phyloP scores from a whole-genome alignment of 2,888 invertebrate genomes.

The Digitonthophagus gazella region DNA sequence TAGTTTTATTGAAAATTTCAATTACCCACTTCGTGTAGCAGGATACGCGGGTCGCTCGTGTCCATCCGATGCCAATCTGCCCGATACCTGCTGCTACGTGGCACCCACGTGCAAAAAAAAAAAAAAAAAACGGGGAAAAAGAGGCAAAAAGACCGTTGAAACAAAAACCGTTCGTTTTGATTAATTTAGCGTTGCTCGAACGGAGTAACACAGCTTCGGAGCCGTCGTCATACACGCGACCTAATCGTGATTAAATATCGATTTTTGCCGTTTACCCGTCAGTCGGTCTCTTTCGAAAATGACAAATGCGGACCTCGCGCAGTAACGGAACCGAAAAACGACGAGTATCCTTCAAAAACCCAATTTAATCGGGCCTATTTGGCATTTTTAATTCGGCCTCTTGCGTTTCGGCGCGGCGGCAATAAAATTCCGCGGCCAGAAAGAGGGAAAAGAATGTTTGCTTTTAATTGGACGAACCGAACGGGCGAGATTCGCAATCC shows the following conservation, averaged over 20 bases:
- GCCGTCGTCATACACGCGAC: slow-evolving; percentile 38
- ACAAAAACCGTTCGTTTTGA: slow-evolving; percentile 43
- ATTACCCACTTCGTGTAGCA: slow-evolving; percentile 43
- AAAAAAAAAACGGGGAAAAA: background rate
- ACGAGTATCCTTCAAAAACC: background rate
- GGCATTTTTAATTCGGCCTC: background rate
- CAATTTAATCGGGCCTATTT: background rate
- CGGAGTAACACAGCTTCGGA: slow-evolving; percentile 8
- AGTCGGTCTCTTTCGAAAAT: slow-evolving; percentile 40
- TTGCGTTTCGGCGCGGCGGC: background rate
- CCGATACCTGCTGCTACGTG: slow-evolving; percentile 7
- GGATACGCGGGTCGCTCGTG: slow-evolving; percentile 6
- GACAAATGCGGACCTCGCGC: background rate
- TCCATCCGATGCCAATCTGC: slow-evolving; percentile 15
- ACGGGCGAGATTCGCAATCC: slow-evolving; percentile 2
- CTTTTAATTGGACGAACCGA: background rate
- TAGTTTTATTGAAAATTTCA: slow-evolving; percentile 48
- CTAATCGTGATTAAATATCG: slow-evolving; percentile 48
- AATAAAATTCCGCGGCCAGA: background rate
- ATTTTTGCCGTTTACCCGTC: slow-evolving; percentile 35
- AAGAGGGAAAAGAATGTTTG: background rate
- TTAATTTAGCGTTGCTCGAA: slow-evolving; percentile 43
- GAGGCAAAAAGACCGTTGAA: background rate
- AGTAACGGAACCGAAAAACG: background rate
- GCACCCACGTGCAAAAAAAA: background rate